Conservation (phyloP, 2,797 vertebrate species). For the Halcyon smyrnensis region DNA sequence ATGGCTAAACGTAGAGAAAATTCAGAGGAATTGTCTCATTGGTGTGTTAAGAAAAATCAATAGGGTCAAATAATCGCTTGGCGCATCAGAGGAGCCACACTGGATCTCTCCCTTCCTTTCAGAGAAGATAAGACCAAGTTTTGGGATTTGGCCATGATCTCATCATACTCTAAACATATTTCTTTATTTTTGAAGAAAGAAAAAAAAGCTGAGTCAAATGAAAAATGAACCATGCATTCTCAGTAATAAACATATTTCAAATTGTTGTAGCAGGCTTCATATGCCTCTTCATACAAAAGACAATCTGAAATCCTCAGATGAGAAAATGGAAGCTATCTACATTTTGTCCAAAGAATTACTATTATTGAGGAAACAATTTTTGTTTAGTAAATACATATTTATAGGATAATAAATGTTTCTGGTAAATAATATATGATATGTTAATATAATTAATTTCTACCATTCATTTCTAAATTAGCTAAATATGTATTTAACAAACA, state of each 20-base stretch:
- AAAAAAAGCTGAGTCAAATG: not conserved
- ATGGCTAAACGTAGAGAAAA: not conserved
- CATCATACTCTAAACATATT: not conserved
- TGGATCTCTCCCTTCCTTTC: not conserved
- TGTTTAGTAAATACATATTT: slow-evolving; percentile 39
- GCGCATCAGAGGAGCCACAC: fast-evolving
- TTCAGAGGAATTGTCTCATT: not conserved
- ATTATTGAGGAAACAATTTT: slow-evolving; percentile 1
- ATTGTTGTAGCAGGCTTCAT: not conserved
- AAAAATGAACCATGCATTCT: not conserved
- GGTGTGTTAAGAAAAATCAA: not conserved
- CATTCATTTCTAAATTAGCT: slow-evolving; percentile 46
- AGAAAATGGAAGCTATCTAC: not conserved
- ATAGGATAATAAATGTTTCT: slow-evolving; percentile 8
- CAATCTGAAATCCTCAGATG: not conserved
- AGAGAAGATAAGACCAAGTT: not conserved
- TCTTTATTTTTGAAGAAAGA: not conserved
- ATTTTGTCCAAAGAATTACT: slow-evolving; percentile 20
- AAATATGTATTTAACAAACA: slow-evolving; percentile 55
- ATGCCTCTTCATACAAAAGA: not conserved
- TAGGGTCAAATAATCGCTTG: not conserved
- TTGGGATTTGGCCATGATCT: not conserved
- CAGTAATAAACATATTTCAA: not conserved
- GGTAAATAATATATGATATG: slow-evolving; percentile 45
- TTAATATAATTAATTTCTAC: slow-evolving; percentile 40